Evolutionary conservation across 2,888 invertebrate genomes (phyloP).

Genomic region (Sphaerophoria taeniata): DNA sequence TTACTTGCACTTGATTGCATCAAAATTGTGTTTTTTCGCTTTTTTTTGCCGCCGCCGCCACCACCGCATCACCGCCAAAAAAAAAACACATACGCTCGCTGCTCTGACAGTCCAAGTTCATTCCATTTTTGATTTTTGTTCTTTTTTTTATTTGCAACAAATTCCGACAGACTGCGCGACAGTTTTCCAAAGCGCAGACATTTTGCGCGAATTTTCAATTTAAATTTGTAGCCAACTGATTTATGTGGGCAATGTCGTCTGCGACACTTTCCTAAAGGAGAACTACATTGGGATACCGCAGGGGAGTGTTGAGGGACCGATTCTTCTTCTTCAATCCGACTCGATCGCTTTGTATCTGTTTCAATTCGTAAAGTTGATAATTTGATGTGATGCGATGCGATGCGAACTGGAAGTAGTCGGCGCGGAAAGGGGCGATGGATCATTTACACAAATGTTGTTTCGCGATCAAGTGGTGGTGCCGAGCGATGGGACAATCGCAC

Average conservation of each 20-base stretch:
- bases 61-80: background rate
- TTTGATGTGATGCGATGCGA: constrained; percentile 69
- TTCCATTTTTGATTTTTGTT: constrained; percentile 35
- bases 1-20: constrained; percentile 73
- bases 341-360: constrained; percentile 32
- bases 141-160: constrained; percentile 26
- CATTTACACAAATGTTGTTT: constrained; percentile 50
- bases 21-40: constrained; percentile 34
- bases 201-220: constrained; percentile 73
- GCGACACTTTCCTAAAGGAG: constrained; percentile 59
- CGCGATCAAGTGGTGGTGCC: constrained; percentile 15
- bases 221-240: constrained; percentile 75
- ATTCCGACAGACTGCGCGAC: constrained; percentile 72
- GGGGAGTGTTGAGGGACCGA: background rate
- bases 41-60: constrained; percentile 49
- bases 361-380: constrained; percentile 72
- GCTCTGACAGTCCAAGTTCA: constrained; percentile 27
- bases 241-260: constrained; percentile 76
- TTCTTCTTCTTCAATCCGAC: background rate
- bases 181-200: constrained; percentile 73
- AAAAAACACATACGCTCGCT: too few species aligned
- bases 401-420: constrained; percentile 54
- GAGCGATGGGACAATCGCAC: constrained; percentile 53
- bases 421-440: constrained; percentile 26
- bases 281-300: constrained; percentile 23